Percentiles rank a stretch among this genome's conserved stretches.
phyloP scores from a whole-genome alignment of 2,888 invertebrate genomes.

The Frankliniella intonsa region DNA sequence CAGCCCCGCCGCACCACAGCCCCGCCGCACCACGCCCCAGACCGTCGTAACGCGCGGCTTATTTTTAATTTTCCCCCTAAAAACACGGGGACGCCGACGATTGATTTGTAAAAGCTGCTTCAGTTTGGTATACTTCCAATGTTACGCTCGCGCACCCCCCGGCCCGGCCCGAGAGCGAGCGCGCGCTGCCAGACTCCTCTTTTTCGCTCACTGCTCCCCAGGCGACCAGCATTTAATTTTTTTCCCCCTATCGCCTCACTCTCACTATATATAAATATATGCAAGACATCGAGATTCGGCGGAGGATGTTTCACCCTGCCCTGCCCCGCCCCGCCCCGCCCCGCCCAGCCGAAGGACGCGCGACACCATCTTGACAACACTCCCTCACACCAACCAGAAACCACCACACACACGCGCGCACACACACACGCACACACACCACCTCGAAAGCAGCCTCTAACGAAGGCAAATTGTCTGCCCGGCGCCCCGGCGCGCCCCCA shows the following conservation, averaged over 20 bases:
- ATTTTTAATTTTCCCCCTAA: conserved; percentile 6
- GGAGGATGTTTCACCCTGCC: too few relatives aligned
- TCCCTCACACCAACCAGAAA: too few relatives aligned
- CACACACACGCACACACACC: background rate
- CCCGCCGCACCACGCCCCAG: background rate
- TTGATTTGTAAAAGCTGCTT: conserved; percentile 3
- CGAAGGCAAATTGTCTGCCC: background rate
- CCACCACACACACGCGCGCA: background rate
- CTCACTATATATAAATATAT: too few relatives aligned
- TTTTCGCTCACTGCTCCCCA: too few relatives aligned
- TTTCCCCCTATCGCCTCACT: background rate
- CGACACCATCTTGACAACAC: too few relatives aligned
- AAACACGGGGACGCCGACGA: background rate
- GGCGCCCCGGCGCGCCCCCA: background rate
- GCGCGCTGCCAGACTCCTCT: too few relatives aligned
- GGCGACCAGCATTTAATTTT: too few relatives aligned
- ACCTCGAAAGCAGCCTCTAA: background rate
- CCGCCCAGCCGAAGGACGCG: too few relatives aligned
- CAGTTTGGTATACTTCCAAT: conserved; percentile 11
- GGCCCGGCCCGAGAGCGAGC: too few relatives aligned
- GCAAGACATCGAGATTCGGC: too few relatives aligned
- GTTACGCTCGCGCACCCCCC: background rate
- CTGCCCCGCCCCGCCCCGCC: too few relatives aligned
- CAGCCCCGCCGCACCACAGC: background rate
- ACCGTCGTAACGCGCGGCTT: background rate